A percentile compares a stretch with the other conserved stretches of the same genome.
Evolutionary conservation across 2,113 vertebrate genomes (phyloP).

Genomic region (Stegostoma tigrinum): DNA sequence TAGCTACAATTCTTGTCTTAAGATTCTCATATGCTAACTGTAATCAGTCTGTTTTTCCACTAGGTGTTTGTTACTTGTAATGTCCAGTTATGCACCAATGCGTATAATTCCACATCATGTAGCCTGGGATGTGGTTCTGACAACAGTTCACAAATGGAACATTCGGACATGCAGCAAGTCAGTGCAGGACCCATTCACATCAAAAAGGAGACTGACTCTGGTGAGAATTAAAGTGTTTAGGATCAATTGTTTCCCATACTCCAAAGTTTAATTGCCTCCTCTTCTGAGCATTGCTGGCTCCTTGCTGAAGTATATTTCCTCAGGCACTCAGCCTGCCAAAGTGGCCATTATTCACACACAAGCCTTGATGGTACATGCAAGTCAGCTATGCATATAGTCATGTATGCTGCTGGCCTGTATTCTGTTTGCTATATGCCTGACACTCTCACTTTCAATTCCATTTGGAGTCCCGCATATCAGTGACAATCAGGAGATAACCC

Average conservation of each 20-base stretch:
- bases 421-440: background rate
- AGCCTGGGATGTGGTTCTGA: background rate
- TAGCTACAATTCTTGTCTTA: background rate
- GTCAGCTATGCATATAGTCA: background rate
- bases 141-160: background rate
- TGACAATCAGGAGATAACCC: background rate
- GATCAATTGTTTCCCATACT: background rate
- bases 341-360: background rate
- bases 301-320: background rate
- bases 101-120: constrained; percentile 13
- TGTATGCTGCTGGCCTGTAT: background rate
- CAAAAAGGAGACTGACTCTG: background rate
- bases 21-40: background rate
- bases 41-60: background rate
- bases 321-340: background rate
- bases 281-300: background rate
- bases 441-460: background rate
- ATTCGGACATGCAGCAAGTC: constrained; percentile 37
- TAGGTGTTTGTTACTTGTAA: constrained; percentile 42
- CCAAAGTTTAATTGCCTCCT: background rate
- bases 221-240: background rate
- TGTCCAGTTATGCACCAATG: constrained; percentile 39
- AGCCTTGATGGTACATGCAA: background rate
- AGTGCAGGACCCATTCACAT: constrained; percentile 34
- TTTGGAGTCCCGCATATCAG: background rate